These are phyloP conservation scores for Halictus ligatus DNA, from an alignment of 2,888 invertebrate genomes.

Conservation along the genomic window DNA sequence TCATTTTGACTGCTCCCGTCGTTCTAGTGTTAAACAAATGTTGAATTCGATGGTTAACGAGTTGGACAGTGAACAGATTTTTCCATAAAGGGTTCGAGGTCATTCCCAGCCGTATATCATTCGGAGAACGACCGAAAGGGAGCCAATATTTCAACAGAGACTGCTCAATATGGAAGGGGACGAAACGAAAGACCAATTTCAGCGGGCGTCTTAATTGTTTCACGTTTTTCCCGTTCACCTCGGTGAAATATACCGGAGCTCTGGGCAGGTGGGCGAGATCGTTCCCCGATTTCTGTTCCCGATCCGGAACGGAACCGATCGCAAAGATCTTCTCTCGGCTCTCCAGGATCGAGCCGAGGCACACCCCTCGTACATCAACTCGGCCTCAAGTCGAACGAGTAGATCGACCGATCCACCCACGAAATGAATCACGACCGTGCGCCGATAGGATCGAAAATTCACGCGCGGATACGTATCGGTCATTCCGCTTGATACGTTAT, in stretches of 20 bases:
- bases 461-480: slow-evolving; percentile 55
- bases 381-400: slow-evolving; percentile 43
- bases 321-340: slow-evolving; percentile 37
- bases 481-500: slow-evolving; percentile 44
- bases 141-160: slow-evolving; percentile 3
- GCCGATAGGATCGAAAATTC: slow-evolving; percentile 60
- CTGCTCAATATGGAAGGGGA: slow-evolving; percentile 3
- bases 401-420: slow-evolving; percentile 65
- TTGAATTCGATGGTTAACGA: background rate
- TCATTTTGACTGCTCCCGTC: too few species aligned
- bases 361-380: slow-evolving; percentile 61
- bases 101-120: background rate
- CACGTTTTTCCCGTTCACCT: slow-evolving; percentile 31
- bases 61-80: background rate
- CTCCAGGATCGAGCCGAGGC: slow-evolving; percentile 33
- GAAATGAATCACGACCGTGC: slow-evolving; percentile 62
- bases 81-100: background rate
- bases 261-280: slow-evolving; percentile 15
- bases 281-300: slow-evolving; percentile 30
- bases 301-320: slow-evolving; percentile 32
- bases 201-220: slow-evolving; percentile 21
- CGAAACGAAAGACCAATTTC: slow-evolving; percentile 26
- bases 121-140: background rate
- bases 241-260: slow-evolving; percentile 27
- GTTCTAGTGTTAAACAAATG: too few species aligned